Base-by-base conservation (phyloP, 1,140 invertebrate genomes). In the Bombus huntii region DNA sequence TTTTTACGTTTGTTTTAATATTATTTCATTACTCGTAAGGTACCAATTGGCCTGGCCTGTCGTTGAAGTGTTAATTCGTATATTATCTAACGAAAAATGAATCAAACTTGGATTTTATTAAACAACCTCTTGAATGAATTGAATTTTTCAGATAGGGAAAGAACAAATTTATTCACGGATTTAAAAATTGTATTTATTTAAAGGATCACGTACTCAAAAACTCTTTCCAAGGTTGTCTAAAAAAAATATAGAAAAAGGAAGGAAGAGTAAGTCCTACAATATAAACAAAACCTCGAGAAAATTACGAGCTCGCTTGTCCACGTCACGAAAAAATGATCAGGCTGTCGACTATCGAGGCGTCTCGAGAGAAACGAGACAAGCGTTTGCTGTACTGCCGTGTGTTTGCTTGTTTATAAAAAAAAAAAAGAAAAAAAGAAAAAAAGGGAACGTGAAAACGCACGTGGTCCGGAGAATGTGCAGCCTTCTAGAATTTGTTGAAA, bases 301-400 rank as follows among this genome's bases (percentile, higher is more conserved):
- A 37, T 28, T 18, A 4, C 22, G 73, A 65, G 28, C 74, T 42
- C 44, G 22, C 44, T 44, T 68, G 39, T 77, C 57, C 59, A 34
- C 59, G 59, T 62, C 6, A 13, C 53, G 28, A 74, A 25, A 44
- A 53, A 78, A 42, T 34, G 62, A 47, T 68, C 62, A 66, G 73
- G 73, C 81, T 83, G 65, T 70, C 73, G 31, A 82, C 42, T 73
- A 71, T 75, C 70, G 39, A 65, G 22, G 31, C 13, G 80, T 74
- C 80, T 71, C 74, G 66, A 44, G 28, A 31, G 12, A 13, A 80
- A 53, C 5, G 39, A 59, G 66, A 71, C 37, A 22, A 22, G 13
- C 37, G 68, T 76, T 53, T 34, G 74, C 37, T 31, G 82, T 83
- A 62, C 82, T 71, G 82, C 53, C 76, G 76, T 62, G 82, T 44